Evolutionary conservation across 2,888 invertebrate species (phyloP).

Genomic region (Xylota segnis): DNA sequence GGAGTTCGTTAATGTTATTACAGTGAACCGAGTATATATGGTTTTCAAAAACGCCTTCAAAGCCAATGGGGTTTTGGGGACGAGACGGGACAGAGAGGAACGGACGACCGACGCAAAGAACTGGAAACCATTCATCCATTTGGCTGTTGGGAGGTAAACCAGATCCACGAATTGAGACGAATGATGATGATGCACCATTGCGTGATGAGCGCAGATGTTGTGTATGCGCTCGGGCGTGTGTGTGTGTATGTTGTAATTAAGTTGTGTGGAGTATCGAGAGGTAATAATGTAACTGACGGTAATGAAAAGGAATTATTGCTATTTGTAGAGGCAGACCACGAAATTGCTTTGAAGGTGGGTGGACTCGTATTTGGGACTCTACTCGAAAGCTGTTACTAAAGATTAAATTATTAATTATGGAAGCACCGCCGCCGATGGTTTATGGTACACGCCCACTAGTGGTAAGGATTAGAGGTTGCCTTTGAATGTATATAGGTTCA

Average conservation of each 20-base stretch:
- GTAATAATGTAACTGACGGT: constrained; percentile 27
- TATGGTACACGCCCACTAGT: no score
- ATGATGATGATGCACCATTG: constrained; percentile 23
- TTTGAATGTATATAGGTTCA: no score
- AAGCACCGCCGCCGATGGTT: neutral
- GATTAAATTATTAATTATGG: constrained; percentile 37
- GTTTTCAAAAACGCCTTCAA: constrained; percentile 40
- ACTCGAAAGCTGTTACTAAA: constrained; percentile 5
- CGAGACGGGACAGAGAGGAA: neutral
- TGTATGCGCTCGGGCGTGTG: neutral
- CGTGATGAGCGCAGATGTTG: constrained; percentile 39
- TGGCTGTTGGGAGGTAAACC: constrained; percentile 11
- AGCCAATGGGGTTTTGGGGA: constrained; percentile 5
- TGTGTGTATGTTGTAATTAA: constrained; percentile 27
- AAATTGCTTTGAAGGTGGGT: constrained; percentile 27
- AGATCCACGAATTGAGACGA: constrained; percentile 16
- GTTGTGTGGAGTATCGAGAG: constrained; percentile 36
- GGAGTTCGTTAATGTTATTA: constrained; percentile 26
- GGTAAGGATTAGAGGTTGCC: no score
- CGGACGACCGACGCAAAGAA: neutral
- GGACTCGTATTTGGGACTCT: neutral
- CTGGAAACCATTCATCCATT: constrained; percentile 30
- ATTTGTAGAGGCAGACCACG: constrained; percentile 35
- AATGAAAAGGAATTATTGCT: constrained; percentile 44
- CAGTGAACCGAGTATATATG: neutral